A percentile compares a stretch with the other conserved stretches of the same genome.
Conservation (phyloP, 1,140 invertebrate species). For the Tyrophagus putrescentiae region DNA sequence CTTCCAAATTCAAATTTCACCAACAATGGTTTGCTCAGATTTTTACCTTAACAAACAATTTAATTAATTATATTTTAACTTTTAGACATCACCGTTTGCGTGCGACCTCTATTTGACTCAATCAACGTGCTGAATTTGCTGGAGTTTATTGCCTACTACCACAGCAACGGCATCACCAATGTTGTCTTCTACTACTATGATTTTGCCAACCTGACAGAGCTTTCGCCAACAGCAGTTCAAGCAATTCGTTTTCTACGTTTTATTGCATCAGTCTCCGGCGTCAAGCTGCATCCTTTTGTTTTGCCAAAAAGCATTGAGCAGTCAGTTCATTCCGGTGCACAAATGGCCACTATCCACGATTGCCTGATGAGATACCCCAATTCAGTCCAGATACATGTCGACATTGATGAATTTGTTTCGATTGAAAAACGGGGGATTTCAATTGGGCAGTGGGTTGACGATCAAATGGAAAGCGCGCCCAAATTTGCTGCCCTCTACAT, state of each 20-base stretch:
- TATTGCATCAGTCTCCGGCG: slow-evolving; percentile 47
- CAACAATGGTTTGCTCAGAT: too few relatives aligned
- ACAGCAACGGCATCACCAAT: slow-evolving; percentile 62
- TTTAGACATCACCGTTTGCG: slow-evolving; percentile 61
- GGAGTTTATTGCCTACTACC: slow-evolving; percentile 79
- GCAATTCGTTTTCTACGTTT: slow-evolving; percentile 49
- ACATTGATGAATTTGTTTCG: slow-evolving; percentile 76
- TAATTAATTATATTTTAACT: too few relatives aligned
- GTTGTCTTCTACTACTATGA: slow-evolving; percentile 86
- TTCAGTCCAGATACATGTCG: slow-evolving; percentile 57
- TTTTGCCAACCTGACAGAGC: slow-evolving; percentile 47
- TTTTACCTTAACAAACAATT: too few relatives aligned
- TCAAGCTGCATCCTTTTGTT: slow-evolving; percentile 56
- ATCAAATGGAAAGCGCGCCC: not conserved
- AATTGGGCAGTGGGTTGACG: not conserved
- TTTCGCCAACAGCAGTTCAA: slow-evolving; percentile 19
- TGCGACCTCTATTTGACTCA: slow-evolving; percentile 77
- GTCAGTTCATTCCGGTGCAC: slow-evolving; percentile 66
- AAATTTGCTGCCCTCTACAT: not conserved
- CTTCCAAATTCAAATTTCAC: too few relatives aligned
- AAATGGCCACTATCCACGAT: slow-evolving; percentile 78
- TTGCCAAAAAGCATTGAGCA: slow-evolving; percentile 56
- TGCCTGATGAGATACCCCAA: slow-evolving; percentile 77
- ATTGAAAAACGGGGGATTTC: slow-evolving; percentile 36
- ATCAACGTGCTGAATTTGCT: slow-evolving; percentile 58